Conservation (phyloP, 2,888 invertebrate genomes). For the Sinopyrophorus schimmeli region DNA sequence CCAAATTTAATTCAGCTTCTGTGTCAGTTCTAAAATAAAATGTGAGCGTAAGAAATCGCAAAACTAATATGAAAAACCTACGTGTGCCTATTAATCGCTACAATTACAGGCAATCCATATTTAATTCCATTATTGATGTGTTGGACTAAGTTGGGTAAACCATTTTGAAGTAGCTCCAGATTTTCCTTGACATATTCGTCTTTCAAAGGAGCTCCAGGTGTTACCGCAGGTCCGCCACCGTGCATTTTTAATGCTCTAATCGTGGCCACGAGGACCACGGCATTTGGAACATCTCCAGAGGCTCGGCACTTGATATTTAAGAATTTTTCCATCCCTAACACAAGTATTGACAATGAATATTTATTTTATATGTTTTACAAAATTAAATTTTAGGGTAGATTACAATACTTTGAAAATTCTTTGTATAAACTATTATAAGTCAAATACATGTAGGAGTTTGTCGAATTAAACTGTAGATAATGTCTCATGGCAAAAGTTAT, state of each 20-base stretch:
- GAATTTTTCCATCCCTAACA: conserved; percentile 96
- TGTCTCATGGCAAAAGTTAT: background rate
- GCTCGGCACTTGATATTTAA: conserved; percentile 95
- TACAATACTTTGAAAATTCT: no score
- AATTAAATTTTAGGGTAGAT: no score
- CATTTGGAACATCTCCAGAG: conserved; percentile 83
- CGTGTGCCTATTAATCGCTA: conserved; percentile 88
- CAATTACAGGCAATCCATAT: conserved; percentile 91
- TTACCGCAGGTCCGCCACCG: conserved; percentile 92
- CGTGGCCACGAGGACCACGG: conserved; percentile 90
- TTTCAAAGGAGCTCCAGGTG: conserved; percentile 81
- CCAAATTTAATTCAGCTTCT: conserved; percentile 76
- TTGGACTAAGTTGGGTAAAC: conserved; percentile 86
- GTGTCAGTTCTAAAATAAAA: conserved; percentile 74
- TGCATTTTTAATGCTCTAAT: conserved; percentile 98
- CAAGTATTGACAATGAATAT: no score
- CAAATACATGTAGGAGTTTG: no score
- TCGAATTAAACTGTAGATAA: no score
- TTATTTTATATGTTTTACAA: no score
- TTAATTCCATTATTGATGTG: conserved; percentile 91
- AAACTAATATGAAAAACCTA: conserved; percentile 54
- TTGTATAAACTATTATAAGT: no score
- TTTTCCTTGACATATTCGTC: conserved; percentile 87
- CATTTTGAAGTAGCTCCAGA: conserved; percentile 79
- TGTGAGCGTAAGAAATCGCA: background rate